These are phyloP conservation scores for Flexamia atlantica DNA, from an alignment of 2,888 invertebrate species.

Conservation along the genomic window DNA sequence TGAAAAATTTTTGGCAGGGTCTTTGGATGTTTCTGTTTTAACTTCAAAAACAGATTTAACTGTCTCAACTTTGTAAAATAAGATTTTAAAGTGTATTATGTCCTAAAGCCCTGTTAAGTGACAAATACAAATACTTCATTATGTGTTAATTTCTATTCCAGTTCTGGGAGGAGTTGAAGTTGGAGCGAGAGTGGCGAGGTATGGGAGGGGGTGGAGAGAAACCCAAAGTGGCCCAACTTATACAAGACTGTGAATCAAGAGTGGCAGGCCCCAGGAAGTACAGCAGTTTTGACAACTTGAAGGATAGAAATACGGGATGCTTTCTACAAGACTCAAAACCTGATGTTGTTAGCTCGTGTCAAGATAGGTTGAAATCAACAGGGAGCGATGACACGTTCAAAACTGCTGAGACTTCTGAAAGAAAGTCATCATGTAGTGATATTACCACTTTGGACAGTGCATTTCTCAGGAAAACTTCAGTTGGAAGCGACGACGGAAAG, in stretches of 20 bases:
- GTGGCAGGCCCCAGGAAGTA: slow-evolving; percentile 59
- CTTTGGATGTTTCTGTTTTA: too few species aligned
- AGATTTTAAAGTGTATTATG: too few species aligned
- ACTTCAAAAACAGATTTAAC: too few species aligned
- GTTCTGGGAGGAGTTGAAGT: slow-evolving; percentile 86
- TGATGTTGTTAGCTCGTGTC: slow-evolving; percentile 64
- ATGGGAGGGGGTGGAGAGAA: slow-evolving; percentile 57
- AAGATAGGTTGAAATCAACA: slow-evolving; percentile 49
- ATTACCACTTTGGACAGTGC: not conserved
- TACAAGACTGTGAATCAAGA: slow-evolving; percentile 61
- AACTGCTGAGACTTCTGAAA: slow-evolving; percentile 58
- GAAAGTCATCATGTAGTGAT: slow-evolving; percentile 36
- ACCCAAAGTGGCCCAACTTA: slow-evolving; percentile 64
- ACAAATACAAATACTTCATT: too few species aligned
- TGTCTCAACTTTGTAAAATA: too few species aligned
- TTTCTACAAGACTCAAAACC: slow-evolving; percentile 60
- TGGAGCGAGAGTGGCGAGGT: slow-evolving; percentile 75
- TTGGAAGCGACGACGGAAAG: slow-evolving; percentile 61
- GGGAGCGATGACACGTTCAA: slow-evolving; percentile 60
- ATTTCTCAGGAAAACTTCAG: slow-evolving; percentile 35
- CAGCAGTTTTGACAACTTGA: slow-evolving; percentile 63
- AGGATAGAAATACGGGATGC: slow-evolving; percentile 53
- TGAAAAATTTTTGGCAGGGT: too few species aligned
- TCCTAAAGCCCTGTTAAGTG: too few species aligned
- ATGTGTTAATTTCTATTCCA: slow-evolving; percentile 72